Conservation (phyloP, 2,888 invertebrate species). For the Drosophila diplacantha region DNA sequence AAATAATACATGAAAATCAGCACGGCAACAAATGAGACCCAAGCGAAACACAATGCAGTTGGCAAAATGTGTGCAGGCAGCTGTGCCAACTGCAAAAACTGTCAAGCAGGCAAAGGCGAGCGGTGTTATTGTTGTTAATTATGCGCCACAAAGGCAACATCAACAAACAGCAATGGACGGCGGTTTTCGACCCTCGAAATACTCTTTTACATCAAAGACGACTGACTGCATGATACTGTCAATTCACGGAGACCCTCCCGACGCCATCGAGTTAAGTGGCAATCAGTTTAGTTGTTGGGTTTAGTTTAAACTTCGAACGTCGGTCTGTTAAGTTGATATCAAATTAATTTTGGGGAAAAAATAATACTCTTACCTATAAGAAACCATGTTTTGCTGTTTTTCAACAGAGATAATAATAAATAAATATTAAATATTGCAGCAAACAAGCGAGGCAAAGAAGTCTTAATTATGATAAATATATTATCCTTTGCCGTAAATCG, state of each 20-base stretch:
- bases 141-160: constrained; percentile 43
- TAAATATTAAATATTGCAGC: too few relatives aligned
- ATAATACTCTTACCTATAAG: neutral
- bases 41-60: constrained; percentile 36
- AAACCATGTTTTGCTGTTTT: neutral
- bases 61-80: constrained; percentile 39
- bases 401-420: neutral
- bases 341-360: neutral
- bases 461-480: too few relatives aligned
- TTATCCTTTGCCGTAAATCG: accelerated
- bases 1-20: constrained; percentile 48
- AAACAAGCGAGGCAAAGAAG: too few relatives aligned
- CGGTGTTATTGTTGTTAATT: constrained; percentile 61
- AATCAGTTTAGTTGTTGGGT: neutral
- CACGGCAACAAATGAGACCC: constrained; percentile 36
- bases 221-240: neutral
- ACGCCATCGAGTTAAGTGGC: neutral
- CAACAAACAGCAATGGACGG: constrained; percentile 22
- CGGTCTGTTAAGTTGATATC: neutral
- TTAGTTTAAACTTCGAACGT: neutral
- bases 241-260: neutral
- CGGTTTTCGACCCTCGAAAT: neutral
- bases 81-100: constrained; percentile 45
- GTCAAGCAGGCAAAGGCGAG: constrained; percentile 42
- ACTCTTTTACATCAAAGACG: constrained; percentile 1